Conservation (phyloP, 1,140 invertebrate species). For the Sinella curviseta region DNA sequence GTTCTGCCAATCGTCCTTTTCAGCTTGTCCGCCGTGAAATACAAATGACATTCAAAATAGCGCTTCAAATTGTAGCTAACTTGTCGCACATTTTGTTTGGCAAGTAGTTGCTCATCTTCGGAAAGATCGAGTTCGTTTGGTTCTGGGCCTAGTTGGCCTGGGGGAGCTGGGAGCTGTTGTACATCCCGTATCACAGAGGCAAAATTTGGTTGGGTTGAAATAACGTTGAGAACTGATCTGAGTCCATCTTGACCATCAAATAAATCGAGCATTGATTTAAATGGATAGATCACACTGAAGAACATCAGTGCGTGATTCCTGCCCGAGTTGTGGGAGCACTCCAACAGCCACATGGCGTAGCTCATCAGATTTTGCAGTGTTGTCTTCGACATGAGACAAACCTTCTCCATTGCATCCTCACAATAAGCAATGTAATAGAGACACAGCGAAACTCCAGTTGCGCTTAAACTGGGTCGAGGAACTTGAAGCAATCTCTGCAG, state of each 20-base stretch:
- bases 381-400: slow-evolving; percentile 76
- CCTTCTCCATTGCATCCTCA: slow-evolving; percentile 95
- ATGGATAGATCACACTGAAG: slow-evolving; percentile 89
- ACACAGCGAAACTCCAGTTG: slow-evolving; percentile 93
- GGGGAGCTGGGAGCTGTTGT: neutral
- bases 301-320: slow-evolving; percentile 97
- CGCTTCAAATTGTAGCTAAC: slow-evolving; percentile 86
- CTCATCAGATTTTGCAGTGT: slow-evolving; percentile 54
- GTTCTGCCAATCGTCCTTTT: slow-evolving; percentile 61
- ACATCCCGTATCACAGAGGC: slow-evolving; percentile 39
- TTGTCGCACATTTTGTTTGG: slow-evolving; percentile 90
- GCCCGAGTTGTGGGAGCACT: slow-evolving; percentile 93
- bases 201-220: slow-evolving; percentile 55
- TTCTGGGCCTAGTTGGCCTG: neutral
- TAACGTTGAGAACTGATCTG: slow-evolving; percentile 88
- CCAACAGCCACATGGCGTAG: slow-evolving; percentile 89
- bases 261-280: slow-evolving; percentile 84
- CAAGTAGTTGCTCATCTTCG: slow-evolving; percentile 87
- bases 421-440: slow-evolving; percentile 95
- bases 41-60: slow-evolving; percentile 89
- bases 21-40: slow-evolving; percentile 78
- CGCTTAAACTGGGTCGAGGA: slow-evolving; percentile 86
- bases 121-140: slow-evolving; percentile 61
- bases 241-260: slow-evolving; percentile 91
- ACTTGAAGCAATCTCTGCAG: slow-evolving; percentile 82